Evolutionary conservation across 2,888 invertebrate genomes (phyloP).

Genomic region (Ceriagrion tenellum): DNA sequence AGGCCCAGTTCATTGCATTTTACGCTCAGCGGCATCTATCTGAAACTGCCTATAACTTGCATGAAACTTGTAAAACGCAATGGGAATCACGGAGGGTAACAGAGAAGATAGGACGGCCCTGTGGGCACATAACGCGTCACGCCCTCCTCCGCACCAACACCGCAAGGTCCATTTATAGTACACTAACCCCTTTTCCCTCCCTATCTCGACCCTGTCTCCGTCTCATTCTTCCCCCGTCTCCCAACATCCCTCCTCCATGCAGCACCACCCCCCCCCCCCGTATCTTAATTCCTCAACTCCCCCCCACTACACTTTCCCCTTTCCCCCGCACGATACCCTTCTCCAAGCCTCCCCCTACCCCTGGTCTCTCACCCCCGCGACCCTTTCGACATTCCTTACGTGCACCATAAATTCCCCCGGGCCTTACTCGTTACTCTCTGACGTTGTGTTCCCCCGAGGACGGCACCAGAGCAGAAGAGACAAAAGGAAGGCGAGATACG

Average conservation of each 20-base stretch:
- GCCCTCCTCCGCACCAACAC: background rate
- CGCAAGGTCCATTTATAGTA: slow-evolving; percentile 63
- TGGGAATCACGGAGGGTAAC: background rate
- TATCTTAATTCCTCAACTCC: slow-evolving; percentile 59
- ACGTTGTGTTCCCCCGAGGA: slow-evolving; percentile 57
- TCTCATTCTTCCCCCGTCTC: background rate
- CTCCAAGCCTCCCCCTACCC: background rate
- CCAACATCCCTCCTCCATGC: background rate
- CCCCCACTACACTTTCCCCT: background rate
- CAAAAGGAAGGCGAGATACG: background rate
- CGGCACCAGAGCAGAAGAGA: background rate
- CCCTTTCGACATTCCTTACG: slow-evolving; percentile 35
- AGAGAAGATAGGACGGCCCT: background rate
- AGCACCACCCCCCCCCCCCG: slow-evolving; percentile 24
- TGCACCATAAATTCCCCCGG: slow-evolving; percentile 52
- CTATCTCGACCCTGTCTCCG: background rate
- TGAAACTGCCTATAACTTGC: background rate
- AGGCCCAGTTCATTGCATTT: too few relatives aligned
- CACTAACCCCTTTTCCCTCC: slow-evolving; percentile 55
- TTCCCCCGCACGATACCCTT: too few relatives aligned
- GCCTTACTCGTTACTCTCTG: slow-evolving; percentile 63
- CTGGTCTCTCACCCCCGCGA: background rate
- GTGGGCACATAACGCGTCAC: background rate
- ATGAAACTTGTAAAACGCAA: background rate
- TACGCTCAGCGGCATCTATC: background rate